phyloP scores from a whole-genome alignment of 2,797 vertebrate species.

The Enteromius thamalakanensis region DNA sequence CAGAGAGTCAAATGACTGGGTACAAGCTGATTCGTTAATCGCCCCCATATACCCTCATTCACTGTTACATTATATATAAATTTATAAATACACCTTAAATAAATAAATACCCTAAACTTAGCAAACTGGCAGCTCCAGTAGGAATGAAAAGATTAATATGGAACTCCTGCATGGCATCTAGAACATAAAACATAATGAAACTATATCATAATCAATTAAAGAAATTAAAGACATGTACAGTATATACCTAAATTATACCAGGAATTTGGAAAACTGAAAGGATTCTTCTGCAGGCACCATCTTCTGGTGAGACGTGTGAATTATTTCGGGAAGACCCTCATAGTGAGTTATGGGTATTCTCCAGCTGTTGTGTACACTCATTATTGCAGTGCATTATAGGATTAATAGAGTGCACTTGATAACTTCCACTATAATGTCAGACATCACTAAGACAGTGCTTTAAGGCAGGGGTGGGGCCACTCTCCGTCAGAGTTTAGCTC shows the following conservation, averaged over 20 bases:
- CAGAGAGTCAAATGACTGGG: no score
- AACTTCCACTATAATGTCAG: not conserved
- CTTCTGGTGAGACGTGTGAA: not conserved
- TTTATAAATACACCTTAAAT: no score
- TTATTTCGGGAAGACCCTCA: not conserved
- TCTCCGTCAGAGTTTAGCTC: no score
- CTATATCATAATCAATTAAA: not conserved
- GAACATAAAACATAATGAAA: not conserved
- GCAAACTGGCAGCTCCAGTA: not conserved
- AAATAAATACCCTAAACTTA: no score
- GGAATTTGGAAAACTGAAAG: not conserved
- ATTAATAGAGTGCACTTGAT: not conserved
- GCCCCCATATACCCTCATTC: not conserved
- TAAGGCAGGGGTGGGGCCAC: no score
- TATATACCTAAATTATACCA: not conserved
- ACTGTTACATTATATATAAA: not conserved
- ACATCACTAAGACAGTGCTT: not conserved
- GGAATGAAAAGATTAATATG: not conserved
- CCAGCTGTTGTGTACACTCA: not conserved
- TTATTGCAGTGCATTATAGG: not conserved
- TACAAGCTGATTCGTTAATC: not conserved
- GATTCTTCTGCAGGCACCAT: not conserved
- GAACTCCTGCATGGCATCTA: not conserved
- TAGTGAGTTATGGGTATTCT: not conserved
- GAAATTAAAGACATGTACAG: not conserved